Evolutionary conservation across 2,888 invertebrate genomes (phyloP), one percentile per base, ranked within the genome.

Genomic region (Microplitis manilae): DNA sequence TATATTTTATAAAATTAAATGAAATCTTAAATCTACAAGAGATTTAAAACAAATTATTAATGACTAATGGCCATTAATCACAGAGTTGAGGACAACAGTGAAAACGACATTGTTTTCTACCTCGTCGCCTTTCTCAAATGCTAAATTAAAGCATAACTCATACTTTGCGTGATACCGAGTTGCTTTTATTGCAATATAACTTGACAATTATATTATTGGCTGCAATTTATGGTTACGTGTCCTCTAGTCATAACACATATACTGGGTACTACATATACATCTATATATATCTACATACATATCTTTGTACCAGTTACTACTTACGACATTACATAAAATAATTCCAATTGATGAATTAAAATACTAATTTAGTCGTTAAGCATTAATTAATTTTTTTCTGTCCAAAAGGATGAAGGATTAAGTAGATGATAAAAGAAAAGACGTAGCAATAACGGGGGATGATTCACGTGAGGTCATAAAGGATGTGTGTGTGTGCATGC

Each of bases 121-220:
- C 13, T 17, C 60, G n/a, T 61, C 61, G 30, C 61, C 39, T 71
- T 71, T 71, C 61, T 64, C 39, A 15, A 59, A 73, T 67, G 50
- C 65, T 38, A 73, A 73, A 59, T 38, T 20, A 67, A 73, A 73
- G 38, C 67, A 73, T 73, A 73, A 73, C 59, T 73, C 67, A 73
- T 65, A 17, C n/a, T 41, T 81, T 76, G 82, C 82, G 81, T 82
- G 80, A 75, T 78, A 75, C 79, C 71, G 73, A 73, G 70, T 76
- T 78, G 77, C 79, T 81, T 81, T 81, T 80, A 82, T 81, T 79
- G 77, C 78, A 76, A 50, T 79, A 75, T 64, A 76, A 71, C 74
- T 68, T 50, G 70, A 79, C 82, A 80, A 82, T 82, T 82, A 82
- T 81, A 82, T 81, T 81, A 82, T 82, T 81, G 82, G 79, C 79